These are phyloP conservation scores for Eurypyga helias DNA, from an alignment of 2,113 vertebrate genomes.

Conservation along the genomic window DNA sequence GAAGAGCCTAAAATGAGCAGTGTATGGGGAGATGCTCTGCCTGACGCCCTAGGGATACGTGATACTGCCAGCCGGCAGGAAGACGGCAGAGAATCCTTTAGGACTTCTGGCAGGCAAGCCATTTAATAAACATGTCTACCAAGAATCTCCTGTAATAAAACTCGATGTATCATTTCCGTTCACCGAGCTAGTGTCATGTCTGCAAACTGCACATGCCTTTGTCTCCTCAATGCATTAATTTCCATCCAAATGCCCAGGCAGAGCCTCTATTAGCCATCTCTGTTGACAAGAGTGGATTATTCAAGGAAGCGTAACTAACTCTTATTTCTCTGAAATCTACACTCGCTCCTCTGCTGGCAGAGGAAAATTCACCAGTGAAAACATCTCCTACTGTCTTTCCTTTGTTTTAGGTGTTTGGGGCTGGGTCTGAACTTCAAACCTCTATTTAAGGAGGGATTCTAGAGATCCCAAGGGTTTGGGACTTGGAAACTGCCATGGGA, in stretches of 20 bases:
- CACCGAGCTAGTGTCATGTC: neutral
- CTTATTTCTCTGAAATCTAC: slow-evolving; percentile 41
- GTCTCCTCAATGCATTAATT: slow-evolving; percentile 35
- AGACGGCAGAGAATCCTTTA: neutral
- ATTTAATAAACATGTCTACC: neutral
- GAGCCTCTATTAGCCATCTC: slow-evolving; percentile 14
- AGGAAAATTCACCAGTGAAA: neutral
- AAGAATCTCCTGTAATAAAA: slow-evolving; percentile 11
- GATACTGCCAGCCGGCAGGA: neutral
- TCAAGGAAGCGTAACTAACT: slow-evolving; percentile 39
- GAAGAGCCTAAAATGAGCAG: neutral
- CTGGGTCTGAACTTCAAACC: neutral
- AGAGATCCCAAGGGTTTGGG: neutral
- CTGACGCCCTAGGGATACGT: neutral
- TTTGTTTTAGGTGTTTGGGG: neutral
- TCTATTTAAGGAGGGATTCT: neutral
- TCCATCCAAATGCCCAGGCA: slow-evolving; percentile 42
- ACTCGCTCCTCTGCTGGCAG: neutral
- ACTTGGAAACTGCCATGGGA: accelerated
- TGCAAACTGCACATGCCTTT: slow-evolving; percentile 8
- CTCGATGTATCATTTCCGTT: neutral
- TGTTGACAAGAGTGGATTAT: slow-evolving; percentile 47
- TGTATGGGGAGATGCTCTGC: neutral
- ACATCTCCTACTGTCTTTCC: neutral
- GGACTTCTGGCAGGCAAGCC: neutral